Evolutionary conservation across 2,113 vertebrate genomes (phyloP).

Genomic region (Periophthalmodon schlosseri): DNA sequence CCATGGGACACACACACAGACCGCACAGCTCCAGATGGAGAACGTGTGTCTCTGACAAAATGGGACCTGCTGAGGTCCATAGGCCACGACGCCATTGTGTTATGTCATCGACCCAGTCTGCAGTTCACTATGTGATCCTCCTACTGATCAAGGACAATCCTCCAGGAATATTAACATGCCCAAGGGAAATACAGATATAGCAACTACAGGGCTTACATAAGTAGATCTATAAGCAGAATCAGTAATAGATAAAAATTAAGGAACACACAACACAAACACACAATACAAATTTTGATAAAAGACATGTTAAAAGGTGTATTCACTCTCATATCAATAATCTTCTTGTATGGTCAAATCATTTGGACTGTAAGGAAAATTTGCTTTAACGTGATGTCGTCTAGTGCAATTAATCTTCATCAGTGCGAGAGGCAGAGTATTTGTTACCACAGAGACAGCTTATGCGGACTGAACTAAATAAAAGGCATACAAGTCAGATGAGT

Average conservation of each 20-base stretch:
- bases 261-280: background rate
- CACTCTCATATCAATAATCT: background rate
- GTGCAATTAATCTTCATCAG: slow-evolving; percentile 19
- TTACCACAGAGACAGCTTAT: slow-evolving; percentile 25
- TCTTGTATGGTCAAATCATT: slow-evolving; percentile 2
- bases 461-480: slow-evolving; percentile 19
- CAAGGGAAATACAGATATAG: background rate
- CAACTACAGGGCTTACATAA: background rate
- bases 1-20: slow-evolving; percentile 36
- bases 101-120: slow-evolving; percentile 66
- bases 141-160: slow-evolving; percentile 40
- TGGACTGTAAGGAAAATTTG: slow-evolving; percentile 1
- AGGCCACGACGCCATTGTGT: slow-evolving; percentile 54
- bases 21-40: slow-evolving; percentile 59
- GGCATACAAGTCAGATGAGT: slow-evolving; percentile 9
- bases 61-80: slow-evolving; percentile 67
- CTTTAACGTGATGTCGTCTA: background rate
- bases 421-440: slow-evolving; percentile 9
- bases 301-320: background rate
- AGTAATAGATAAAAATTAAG: background rate
- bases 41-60: slow-evolving; percentile 61
- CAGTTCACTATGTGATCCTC: slow-evolving; percentile 30
- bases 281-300: background rate
- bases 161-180: background rate
- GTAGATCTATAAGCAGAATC: background rate